Conservation (phyloP, 2,113 vertebrate species). For the Heterocephalus glaber region DNA sequence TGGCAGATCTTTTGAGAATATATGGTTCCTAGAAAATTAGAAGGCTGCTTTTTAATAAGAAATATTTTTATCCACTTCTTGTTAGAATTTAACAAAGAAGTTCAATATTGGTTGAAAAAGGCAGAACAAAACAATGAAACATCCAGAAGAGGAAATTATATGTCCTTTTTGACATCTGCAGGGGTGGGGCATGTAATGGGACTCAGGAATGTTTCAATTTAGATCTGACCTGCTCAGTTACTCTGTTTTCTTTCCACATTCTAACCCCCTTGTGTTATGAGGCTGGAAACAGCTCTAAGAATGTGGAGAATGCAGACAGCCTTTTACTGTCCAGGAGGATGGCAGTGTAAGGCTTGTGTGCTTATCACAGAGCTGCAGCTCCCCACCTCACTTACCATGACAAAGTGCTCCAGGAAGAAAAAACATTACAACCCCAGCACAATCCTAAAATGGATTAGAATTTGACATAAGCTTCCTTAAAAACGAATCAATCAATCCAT, state of each 20-base stretch:
- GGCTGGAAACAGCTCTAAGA: slow-evolving; percentile 87
- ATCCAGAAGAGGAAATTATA: slow-evolving; percentile 63
- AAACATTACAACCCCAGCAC: slow-evolving; percentile 95
- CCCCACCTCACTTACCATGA: slow-evolving; percentile 92
- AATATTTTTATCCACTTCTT: background rate
- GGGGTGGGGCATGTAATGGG: background rate
- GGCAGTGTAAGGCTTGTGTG: slow-evolving; percentile 88
- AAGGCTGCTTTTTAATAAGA: slow-evolving; percentile 24
- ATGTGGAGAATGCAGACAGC: slow-evolving; percentile 92
- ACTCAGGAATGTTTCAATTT: slow-evolving; percentile 54
- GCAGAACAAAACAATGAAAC: slow-evolving; percentile 33
- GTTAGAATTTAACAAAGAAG: slow-evolving; percentile 58
- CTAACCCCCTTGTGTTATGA: slow-evolving; percentile 84
- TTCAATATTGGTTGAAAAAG: slow-evolving; percentile 47
- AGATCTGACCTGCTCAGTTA: slow-evolving; percentile 67
- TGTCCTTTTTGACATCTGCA: slow-evolving; percentile 66
- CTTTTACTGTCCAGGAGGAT: slow-evolving; percentile 91
- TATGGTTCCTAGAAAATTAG: slow-evolving; percentile 21
- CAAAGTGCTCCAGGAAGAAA: slow-evolving; percentile 91
- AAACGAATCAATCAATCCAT: slow-evolving; percentile 96
- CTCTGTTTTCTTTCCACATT: slow-evolving; percentile 82
- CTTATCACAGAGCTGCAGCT: slow-evolving; percentile 97
- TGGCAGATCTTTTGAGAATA: slow-evolving; percentile 39
- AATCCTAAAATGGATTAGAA: slow-evolving; percentile 95
- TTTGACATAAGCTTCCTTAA: slow-evolving; percentile 96